Conservation (phyloP, 37 sponge, comb jelly and placozoan species). For the Crambe crambe region DNA sequence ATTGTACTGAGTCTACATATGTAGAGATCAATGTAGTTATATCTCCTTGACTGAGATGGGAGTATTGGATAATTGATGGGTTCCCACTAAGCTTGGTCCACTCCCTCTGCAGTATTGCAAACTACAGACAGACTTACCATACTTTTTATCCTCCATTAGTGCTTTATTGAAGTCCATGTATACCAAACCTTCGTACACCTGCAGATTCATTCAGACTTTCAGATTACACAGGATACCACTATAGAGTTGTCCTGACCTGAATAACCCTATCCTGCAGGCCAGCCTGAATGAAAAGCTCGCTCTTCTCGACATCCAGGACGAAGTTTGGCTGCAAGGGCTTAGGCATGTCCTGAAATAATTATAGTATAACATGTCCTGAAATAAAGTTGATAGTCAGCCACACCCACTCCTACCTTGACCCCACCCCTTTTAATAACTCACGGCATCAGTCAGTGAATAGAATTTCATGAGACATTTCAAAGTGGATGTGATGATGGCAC, state of each 20-base stretch:
- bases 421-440: constrained; percentile 20
- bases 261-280: constrained; percentile 90
- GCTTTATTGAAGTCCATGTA: constrained; percentile 82
- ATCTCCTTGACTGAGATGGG: too few species aligned
- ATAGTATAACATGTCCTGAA: constrained; percentile 61
- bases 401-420: not conserved
- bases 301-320: constrained; percentile 76
- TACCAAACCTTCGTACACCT: constrained; percentile 90
- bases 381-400: not conserved
- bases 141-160: constrained; percentile 47
- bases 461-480: constrained; percentile 85
- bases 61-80: too few species aligned
- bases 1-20: too few species aligned
- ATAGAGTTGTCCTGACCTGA: constrained; percentile 51
- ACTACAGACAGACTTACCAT: too few species aligned
- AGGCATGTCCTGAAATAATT: constrained; percentile 72
- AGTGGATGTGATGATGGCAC: constrained; percentile 88
- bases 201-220: not conserved
- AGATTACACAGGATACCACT: not conserved
- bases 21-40: too few species aligned
- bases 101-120: too few species aligned
- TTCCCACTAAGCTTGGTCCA: too few species aligned
- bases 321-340: constrained; percentile 72
- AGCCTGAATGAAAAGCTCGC: constrained; percentile 84
- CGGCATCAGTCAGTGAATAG: constrained; percentile 72